Evolutionary conservation across 2,888 invertebrate genomes (phyloP), one percentile per base, ranked within the genome.

Genomic region (Synergus umbraculus): DNA sequence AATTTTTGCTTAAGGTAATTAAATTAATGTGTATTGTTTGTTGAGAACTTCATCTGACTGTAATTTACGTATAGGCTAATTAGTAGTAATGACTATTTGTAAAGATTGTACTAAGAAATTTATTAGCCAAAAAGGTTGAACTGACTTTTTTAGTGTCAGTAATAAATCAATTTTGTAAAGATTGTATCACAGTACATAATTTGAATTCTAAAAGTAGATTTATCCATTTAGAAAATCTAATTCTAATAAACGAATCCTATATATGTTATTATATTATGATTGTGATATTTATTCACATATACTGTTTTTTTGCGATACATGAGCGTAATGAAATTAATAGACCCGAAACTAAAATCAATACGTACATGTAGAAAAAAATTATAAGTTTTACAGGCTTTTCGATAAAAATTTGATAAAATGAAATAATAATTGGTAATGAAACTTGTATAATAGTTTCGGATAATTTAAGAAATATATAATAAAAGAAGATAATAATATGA

Each of bases 21-120:
- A 29, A 15, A 0, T 46, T 43, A 18, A 73, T 18, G 37, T 54
- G 49, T 73, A 37, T 73, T 54, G 15, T 54, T 37, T 73, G 37
- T 73, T 18, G 63, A 63, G 18, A 63, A 63, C 29, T 63, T 29
- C 22, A 63, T 63, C 5, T 63, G 29, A 63, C 63, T 63, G 63
- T 63, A 63, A 63, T 29, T 13, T 63, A 63, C 9, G 29, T 29
- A 29, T 63, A 18, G 22, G 63, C 12, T 12, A 46, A 4, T 46
- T 29, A 12, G 8, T 29, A 22, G 12, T 18, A 58, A 18, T 63
- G 13, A 63, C 63, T 63, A 13, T 63, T 22, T 63, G 63, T 63
- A 29, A 63, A 13, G 13, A 22, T 22, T 63, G 18, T 37, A 37
- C 37, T 37, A 37, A 37, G 37, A 5, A 63, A 13, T 63, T 29